These are phyloP conservation scores for Pristionchus fissidentatus DNA, from an alignment of 2,888 invertebrate species.

Conservation along the genomic window DNA sequence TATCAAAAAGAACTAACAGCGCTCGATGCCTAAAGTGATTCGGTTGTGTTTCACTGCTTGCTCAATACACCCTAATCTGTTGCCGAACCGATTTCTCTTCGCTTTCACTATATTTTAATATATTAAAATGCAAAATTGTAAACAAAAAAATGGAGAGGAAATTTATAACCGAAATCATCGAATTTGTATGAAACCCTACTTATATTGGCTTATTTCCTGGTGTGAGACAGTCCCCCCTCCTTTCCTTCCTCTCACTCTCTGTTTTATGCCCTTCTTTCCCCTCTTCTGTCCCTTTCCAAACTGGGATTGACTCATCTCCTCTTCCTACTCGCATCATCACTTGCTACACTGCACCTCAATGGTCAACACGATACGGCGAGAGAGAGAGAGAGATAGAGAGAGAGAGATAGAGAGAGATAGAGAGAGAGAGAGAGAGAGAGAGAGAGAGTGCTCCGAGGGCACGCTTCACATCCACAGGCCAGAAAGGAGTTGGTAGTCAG, in stretches of 20 bases:
- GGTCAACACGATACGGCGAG: neutral
- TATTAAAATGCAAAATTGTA: too few species aligned
- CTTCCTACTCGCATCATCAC: slow-evolving; percentile 21
- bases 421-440: neutral
- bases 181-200: too few species aligned
- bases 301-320: slow-evolving; percentile 35
- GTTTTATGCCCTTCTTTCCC: neutral
- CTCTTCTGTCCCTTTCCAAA: neutral
- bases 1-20: too few species aligned
- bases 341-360: slow-evolving; percentile 36
- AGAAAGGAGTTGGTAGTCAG: too few species aligned
- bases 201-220: too few species aligned
- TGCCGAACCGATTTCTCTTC: too few species aligned
- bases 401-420: neutral
- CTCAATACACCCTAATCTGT: neutral
- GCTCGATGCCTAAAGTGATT: too few species aligned
- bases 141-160: too few species aligned
- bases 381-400: neutral
- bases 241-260: neutral
- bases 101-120: too few species aligned
- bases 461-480: too few species aligned
- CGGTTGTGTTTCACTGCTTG: too few species aligned
- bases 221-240: neutral
- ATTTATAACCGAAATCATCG: too few species aligned
- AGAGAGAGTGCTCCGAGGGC: neutral